Evolutionary conservation across 1,140 invertebrate genomes (phyloP).

Genomic region (Olivierus martensii): DNA sequence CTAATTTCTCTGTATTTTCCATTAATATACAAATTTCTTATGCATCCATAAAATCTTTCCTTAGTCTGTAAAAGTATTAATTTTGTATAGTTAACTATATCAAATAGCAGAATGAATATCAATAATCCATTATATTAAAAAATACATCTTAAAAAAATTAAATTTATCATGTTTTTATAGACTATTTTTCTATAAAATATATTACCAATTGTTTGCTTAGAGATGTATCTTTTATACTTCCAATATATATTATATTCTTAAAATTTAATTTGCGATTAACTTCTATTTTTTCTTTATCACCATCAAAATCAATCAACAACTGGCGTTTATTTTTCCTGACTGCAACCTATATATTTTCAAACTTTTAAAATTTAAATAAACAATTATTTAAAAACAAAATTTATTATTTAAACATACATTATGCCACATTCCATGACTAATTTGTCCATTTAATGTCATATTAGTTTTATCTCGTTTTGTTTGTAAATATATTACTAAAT

Average conservation of each 20-base stretch:
- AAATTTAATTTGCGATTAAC: neutral
- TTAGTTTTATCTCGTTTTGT: conserved; percentile 40
- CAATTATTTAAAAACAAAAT: no score
- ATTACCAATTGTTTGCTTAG: neutral
- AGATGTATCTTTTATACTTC: no score
- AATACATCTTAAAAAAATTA: no score
- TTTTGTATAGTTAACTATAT: no score
- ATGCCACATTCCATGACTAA: conserved; percentile 77
- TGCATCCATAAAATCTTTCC: conserved; percentile 70
- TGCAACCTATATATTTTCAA: neutral
- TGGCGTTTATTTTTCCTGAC: neutral
- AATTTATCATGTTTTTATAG: no score
- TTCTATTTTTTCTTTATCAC: neutral
- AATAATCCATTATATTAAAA: no score
- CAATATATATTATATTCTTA: neutral
- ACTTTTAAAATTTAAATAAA: conserved; percentile 1
- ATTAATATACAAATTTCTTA: conserved; percentile 58
- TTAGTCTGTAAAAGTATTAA: conserved; percentile 39
- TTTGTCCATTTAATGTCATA: conserved; percentile 42
- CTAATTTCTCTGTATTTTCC: conserved; percentile 53
- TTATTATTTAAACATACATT: no score
- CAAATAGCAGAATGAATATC: no score
- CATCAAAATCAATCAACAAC: neutral
- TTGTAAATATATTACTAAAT: conserved; percentile 47
- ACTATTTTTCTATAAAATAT: no score